Evolutionary conservation across 2,888 invertebrate genomes (phyloP).

Genomic region (Chromoteleia sp.): DNA sequence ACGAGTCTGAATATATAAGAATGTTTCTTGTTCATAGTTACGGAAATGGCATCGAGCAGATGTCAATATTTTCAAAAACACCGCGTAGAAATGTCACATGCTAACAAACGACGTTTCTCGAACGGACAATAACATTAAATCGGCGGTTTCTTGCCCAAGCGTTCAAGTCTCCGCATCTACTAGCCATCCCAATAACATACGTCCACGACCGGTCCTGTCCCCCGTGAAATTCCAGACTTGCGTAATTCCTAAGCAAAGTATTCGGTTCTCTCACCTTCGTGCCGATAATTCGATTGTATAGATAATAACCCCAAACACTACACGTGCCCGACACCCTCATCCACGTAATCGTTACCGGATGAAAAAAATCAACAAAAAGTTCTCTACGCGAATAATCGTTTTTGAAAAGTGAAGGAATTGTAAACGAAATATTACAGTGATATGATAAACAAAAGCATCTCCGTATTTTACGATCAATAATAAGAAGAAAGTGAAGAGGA

Average conservation of each 20-base stretch:
- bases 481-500: not conserved
- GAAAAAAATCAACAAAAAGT: constrained; percentile 4
- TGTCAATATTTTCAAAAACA: constrained; percentile 71
- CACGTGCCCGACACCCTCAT: constrained; percentile 42
- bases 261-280: constrained; percentile 66
- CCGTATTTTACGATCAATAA: not conserved
- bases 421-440: not conserved
- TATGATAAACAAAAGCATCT: too few species aligned
- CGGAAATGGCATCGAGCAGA: constrained; percentile 37
- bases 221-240: constrained; percentile 80
- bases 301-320: constrained; percentile 61
- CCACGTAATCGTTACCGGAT: constrained; percentile 1
- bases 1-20: not conserved
- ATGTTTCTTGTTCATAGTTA: not conserved
- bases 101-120: constrained; percentile 80
- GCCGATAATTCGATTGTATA: constrained; percentile 66
- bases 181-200: constrained; percentile 80
- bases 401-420: constrained; percentile 3
- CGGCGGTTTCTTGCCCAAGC: constrained; percentile 82
- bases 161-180: constrained; percentile 83
- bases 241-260: constrained; percentile 78
- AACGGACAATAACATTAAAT: constrained; percentile 81
- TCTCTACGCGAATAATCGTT: not conserved
- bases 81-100: constrained; percentile 79
- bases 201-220: constrained; percentile 74